A percentile compares a stretch with the other conserved stretches of the same genome.
These are phyloP conservation scores for Gadopsis bispinosus DNA, from an alignment of 2,797 vertebrate genomes.

Conservation along the genomic window DNA sequence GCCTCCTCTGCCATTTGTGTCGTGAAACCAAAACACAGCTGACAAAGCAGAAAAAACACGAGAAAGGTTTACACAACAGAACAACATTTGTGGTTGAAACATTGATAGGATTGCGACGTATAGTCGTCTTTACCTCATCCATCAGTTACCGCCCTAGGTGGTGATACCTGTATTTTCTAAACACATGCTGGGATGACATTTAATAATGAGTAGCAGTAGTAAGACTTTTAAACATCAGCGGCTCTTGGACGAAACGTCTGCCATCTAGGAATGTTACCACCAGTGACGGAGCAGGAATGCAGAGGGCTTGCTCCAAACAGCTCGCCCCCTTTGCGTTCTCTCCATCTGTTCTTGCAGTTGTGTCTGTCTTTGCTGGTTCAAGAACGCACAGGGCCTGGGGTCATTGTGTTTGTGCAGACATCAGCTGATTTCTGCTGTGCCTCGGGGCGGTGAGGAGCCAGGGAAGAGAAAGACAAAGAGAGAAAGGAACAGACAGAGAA, in stretches of 20 bases:
- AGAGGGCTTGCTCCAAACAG: conserved; percentile 24
- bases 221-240: neutral
- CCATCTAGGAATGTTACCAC: conserved; percentile 20
- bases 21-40: conserved; percentile 38
- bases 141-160: neutral
- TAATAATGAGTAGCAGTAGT: neutral
- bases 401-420: conserved; percentile 72
- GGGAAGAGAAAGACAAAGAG: conserved; percentile 39
- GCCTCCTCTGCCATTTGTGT: conserved; percentile 67
- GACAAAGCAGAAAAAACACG: conserved; percentile 30
- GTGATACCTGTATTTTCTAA: neutral
- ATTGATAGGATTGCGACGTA: neutral
- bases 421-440: conserved; percentile 71
- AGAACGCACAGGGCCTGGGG: conserved; percentile 61
- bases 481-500: conserved; percentile 33
- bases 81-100: conserved; percentile 17
- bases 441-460: conserved; percentile 41
- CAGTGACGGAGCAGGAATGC: conserved; percentile 15
- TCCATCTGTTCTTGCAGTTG: conserved; percentile 29
- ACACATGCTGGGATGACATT: neutral
- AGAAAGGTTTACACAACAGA: conserved; percentile 31
- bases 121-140: neutral
- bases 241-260: conserved; percentile 17
- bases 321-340: conserved; percentile 5
- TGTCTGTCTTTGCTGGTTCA: conserved; percentile 53